phyloP scores from a whole-genome alignment of 2,797 vertebrate genomes.

The Chelonia mydas region DNA sequence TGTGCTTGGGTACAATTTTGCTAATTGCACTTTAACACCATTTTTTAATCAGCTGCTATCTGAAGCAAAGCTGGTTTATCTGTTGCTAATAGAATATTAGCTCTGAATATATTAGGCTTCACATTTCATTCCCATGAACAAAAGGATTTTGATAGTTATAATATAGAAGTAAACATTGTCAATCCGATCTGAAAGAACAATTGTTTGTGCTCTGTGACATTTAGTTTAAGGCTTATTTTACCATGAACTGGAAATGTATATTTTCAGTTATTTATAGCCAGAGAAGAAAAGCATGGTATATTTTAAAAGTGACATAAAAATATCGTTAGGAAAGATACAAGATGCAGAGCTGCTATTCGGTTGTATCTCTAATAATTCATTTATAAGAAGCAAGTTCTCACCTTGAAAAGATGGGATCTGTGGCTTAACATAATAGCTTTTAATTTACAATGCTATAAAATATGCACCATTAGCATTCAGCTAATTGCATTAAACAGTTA shows the following conservation, averaged over 20 bases:
- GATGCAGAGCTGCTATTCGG: conserved; percentile 26
- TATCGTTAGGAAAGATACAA: conserved; percentile 62
- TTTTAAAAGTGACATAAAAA: conserved; percentile 42
- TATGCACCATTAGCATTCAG: conserved; percentile 39
- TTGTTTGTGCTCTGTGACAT: conserved; percentile 20
- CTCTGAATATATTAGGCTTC: conserved; percentile 62
- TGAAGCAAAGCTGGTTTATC: conserved; percentile 61
- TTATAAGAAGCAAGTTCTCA: conserved; percentile 69
- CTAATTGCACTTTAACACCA: conserved; percentile 70
- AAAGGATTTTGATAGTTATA: conserved; percentile 35
- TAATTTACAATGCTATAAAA: conserved; percentile 59
- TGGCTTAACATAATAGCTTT: conserved; percentile 66
- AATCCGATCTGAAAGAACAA: conserved; percentile 36
- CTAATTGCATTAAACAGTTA: conserved; percentile 68
- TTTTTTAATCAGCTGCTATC: conserved; percentile 65
- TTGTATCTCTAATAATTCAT: conserved; percentile 63
- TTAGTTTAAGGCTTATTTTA: conserved; percentile 33
- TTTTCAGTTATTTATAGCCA: conserved; percentile 45
- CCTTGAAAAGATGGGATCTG: conserved; percentile 57
- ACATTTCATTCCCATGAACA: conserved; percentile 64
- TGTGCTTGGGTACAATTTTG: conserved; percentile 63
- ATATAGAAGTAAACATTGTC: conserved; percentile 68
- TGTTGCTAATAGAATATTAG: conserved; percentile 72
- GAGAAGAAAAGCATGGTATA: not conserved
- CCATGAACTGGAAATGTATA: conserved; percentile 20